phyloP scores from a whole-genome alignment of 1,140 invertebrate genomes.

The Coelopa frigida region DNA sequence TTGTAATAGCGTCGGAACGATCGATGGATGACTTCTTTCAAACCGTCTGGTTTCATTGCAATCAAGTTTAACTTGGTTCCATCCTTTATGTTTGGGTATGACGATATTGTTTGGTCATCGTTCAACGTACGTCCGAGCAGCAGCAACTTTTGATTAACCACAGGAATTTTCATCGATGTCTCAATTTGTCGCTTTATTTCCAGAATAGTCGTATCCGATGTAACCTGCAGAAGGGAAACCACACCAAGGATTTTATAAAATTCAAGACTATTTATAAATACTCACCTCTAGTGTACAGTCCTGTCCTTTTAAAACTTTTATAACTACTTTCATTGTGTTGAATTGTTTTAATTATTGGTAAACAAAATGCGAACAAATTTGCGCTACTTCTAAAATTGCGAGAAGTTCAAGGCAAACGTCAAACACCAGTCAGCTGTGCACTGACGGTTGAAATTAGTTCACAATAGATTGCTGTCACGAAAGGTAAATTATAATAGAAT shows the following conservation, averaged over 20 bases:
- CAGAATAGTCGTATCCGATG: constrained; percentile 42
- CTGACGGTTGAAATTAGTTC: too few relatives aligned
- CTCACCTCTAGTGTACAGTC: constrained; percentile 46
- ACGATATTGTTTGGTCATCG: constrained; percentile 46
- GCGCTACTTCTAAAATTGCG: too few relatives aligned
- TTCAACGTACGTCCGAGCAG: constrained; percentile 45
- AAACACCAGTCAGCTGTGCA: too few relatives aligned
- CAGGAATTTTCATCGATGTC: constrained; percentile 44
- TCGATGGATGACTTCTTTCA: constrained; percentile 40
- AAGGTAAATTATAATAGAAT: too few relatives aligned
- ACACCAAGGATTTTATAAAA: background rate
- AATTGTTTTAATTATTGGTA: background rate
- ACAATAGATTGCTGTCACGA: too few relatives aligned
- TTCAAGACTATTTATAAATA: background rate
- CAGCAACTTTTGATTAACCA: constrained; percentile 46
- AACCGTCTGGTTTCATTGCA: constrained; percentile 46
- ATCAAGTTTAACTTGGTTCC: constrained; percentile 48
- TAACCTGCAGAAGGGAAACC: constrained; percentile 21
- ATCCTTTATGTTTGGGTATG: constrained; percentile 49
- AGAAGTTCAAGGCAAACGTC: too few relatives aligned
- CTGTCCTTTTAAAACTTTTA: constrained; percentile 48
- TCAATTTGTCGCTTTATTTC: constrained; percentile 49
- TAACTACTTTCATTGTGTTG: constrained; percentile 46
- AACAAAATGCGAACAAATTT: too few relatives aligned
- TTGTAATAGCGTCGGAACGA: constrained; percentile 47